phyloP scores from a whole-genome alignment of 2,113 vertebrate genomes.

The Anoura caudifer region DNA sequence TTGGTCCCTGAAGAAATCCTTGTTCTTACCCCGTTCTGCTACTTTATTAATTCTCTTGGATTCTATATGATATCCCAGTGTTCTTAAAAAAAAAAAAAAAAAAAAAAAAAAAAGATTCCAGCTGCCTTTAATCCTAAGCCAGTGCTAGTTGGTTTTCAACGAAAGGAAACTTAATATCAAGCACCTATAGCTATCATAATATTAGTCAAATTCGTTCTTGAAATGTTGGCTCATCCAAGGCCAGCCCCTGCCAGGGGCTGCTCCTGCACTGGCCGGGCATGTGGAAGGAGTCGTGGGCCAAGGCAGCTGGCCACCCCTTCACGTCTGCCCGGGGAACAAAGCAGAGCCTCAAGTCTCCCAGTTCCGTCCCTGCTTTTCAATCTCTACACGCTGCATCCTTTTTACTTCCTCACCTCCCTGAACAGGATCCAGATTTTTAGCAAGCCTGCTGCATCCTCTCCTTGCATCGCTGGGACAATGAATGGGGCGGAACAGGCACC shows the following conservation, averaged over 20 bases:
- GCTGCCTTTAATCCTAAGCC: slow-evolving; percentile 32
- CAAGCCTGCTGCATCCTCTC: background rate
- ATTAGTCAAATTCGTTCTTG: slow-evolving; percentile 22
- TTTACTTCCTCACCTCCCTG: background rate
- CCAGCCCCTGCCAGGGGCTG: background rate
- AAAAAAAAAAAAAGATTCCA: background rate
- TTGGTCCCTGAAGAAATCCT: background rate
- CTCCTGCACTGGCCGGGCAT: background rate
- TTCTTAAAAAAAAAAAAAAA: background rate
- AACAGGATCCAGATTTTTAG: background rate
- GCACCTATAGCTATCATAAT: slow-evolving; percentile 9
- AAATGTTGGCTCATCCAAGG: slow-evolving; percentile 30
- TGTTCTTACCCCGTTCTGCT: background rate
- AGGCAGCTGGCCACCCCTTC: background rate
- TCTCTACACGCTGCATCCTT: background rate
- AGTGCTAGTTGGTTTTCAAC: slow-evolving; percentile 16
- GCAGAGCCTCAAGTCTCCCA: background rate
- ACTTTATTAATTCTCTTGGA: slow-evolving; percentile 55
- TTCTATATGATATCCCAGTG: background rate
- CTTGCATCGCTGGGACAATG: background rate
- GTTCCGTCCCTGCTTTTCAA: background rate
- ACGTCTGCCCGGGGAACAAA: background rate
- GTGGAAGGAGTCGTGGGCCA: background rate
- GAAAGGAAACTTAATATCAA: slow-evolving; percentile 24
- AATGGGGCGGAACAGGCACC: background rate